phyloP scores from a whole-genome alignment of 2,888 invertebrate genomes.

The Cataglyphis albicans region DNA sequence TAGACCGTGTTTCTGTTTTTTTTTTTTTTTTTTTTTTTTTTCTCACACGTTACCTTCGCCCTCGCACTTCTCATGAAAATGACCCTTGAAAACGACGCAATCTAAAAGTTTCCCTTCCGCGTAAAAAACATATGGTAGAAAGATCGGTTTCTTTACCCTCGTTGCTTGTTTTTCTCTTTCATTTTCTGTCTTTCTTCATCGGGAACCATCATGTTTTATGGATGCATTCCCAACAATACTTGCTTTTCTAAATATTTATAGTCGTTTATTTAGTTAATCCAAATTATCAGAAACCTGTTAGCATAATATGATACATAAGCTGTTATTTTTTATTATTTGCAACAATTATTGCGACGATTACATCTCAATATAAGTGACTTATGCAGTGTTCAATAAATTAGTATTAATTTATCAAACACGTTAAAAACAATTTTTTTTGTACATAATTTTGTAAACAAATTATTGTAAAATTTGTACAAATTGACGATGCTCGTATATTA shows the following conservation, averaged over 20 bases:
- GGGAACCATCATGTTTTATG: slow-evolving; percentile 75
- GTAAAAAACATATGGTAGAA: slow-evolving; percentile 63
- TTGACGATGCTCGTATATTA: not conserved
- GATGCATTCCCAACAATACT: slow-evolving; percentile 73
- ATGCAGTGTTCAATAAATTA: not conserved
- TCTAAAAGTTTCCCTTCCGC: slow-evolving; percentile 61
- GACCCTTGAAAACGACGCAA: slow-evolving; percentile 40
- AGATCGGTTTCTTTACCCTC: slow-evolving; percentile 64
- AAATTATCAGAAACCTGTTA: slow-evolving; percentile 2
- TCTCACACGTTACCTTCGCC: slow-evolving; percentile 13
- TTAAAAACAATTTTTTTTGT: not conserved
- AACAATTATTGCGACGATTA: not conserved
- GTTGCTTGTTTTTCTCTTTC: slow-evolving; percentile 33
- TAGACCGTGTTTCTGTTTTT: slow-evolving; percentile 27
- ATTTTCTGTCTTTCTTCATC: slow-evolving; percentile 7
- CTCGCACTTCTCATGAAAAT: slow-evolving; percentile 61
- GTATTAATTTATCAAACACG: not conserved
- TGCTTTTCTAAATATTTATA: slow-evolving; percentile 42
- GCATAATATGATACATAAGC: not conserved
- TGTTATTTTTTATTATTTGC: slow-evolving; percentile 8
- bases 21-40: slow-evolving; percentile 12
- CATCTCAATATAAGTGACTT: not conserved
- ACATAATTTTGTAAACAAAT: not conserved
- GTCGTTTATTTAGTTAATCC: slow-evolving; percentile 48
- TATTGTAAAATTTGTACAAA: not conserved